These are phyloP conservation scores for Leptoclinus maculatus DNA, from an alignment of 2,797 vertebrate species.

Conservation along the genomic window DNA sequence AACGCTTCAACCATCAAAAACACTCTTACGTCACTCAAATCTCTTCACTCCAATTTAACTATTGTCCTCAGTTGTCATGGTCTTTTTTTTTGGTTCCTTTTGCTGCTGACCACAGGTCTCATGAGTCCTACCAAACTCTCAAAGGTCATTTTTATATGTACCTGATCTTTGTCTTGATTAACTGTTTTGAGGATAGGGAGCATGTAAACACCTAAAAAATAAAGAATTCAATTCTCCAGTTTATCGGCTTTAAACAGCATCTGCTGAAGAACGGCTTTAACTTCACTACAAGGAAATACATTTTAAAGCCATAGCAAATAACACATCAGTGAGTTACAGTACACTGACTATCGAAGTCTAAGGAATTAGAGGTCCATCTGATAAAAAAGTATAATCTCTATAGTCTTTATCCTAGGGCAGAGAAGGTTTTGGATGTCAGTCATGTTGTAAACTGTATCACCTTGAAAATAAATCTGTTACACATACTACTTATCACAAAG, in stretches of 20 bases:
- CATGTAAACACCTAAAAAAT: background rate
- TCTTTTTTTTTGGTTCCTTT: slow-evolving; percentile 6
- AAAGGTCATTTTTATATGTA: background rate
- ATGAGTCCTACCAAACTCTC: background rate
- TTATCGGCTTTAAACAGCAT: slow-evolving; percentile 17
- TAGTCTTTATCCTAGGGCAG: slow-evolving; percentile 31
- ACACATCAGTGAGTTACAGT: slow-evolving; percentile 22
- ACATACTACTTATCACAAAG: slow-evolving; percentile 39
- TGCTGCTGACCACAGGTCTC: background rate
- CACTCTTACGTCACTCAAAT: slow-evolving; percentile 29
- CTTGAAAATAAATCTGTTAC: slow-evolving; percentile 44
- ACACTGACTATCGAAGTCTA: slow-evolving; percentile 16
- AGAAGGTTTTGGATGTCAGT: slow-evolving; percentile 28
- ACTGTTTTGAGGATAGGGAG: background rate
- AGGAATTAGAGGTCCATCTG: slow-evolving; percentile 20
- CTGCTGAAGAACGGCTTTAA: slow-evolving; percentile 11
- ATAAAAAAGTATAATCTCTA: slow-evolving; percentile 22
- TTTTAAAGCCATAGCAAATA: slow-evolving; percentile 29
- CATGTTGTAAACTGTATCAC: slow-evolving; percentile 34
- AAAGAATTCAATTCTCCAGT: slow-evolving; percentile 1
- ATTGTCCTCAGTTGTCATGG: background rate
- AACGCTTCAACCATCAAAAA: slow-evolving; percentile 55
- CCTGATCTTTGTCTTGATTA: slow-evolving; percentile 2
- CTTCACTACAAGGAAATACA: slow-evolving; percentile 7
- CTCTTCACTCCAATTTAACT: slow-evolving; percentile 13